phyloP scores from a whole-genome alignment of 2,113 vertebrate species.

The Microcebus murinus region DNA sequence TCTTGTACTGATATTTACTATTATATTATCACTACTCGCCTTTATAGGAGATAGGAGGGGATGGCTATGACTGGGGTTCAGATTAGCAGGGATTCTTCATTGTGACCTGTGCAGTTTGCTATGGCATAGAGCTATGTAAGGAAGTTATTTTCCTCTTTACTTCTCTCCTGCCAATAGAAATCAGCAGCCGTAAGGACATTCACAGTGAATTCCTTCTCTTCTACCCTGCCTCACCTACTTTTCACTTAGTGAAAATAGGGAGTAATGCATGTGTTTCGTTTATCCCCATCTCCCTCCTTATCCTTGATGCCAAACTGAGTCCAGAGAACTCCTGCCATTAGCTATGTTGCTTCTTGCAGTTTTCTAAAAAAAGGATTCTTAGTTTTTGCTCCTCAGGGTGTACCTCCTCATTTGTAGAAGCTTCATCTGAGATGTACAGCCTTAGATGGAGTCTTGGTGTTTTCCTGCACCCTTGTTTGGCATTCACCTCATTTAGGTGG shows the following conservation, averaged over 20 bases:
- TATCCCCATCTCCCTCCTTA: not conserved
- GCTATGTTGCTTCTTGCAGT: not conserved
- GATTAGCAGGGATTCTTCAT: not conserved
- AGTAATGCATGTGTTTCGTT: not conserved
- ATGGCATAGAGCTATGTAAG: not conserved
- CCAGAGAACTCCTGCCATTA: not conserved
- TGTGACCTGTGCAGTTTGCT: conserved; percentile 3
- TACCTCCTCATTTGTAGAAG: not conserved
- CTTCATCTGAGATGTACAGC: not conserved
- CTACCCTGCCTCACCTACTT: not conserved
- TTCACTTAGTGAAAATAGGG: not conserved
- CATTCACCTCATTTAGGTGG: not conserved
- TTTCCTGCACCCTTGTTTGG: not conserved
- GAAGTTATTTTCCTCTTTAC: not conserved
- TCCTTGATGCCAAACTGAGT: not conserved
- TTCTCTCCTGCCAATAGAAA: not conserved
- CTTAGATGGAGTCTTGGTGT: not conserved
- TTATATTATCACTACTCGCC: not conserved
- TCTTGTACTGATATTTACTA: not conserved
- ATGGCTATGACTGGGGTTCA: not conserved
- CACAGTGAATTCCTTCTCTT: conserved; percentile 8
- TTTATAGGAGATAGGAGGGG: not conserved
- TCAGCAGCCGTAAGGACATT: not conserved
- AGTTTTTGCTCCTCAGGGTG: not conserved
- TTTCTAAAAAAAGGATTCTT: not conserved